phyloP scores from a whole-genome alignment of 2,797 vertebrate genomes.

The Heterohyrax brucei region DNA sequence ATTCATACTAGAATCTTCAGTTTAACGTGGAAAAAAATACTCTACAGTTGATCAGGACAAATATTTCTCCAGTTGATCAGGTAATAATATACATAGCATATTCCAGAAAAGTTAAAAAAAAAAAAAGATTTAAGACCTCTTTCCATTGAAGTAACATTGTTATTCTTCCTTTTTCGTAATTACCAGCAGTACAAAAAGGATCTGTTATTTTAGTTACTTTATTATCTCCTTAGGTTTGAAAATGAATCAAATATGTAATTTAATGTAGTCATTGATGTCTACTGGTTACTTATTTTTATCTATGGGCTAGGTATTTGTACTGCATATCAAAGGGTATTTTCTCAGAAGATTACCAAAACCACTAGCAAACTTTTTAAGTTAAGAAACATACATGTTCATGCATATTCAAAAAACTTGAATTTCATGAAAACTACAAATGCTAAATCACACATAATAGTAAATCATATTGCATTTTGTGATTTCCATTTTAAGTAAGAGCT shows the following conservation, averaged over 20 bases:
- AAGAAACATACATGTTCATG: not conserved
- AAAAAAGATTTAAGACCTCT: not conserved
- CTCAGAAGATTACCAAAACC: constrained; percentile 65
- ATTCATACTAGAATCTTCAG: constrained; percentile 37
- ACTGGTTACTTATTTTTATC: constrained; percentile 58
- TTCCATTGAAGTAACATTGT: not conserved
- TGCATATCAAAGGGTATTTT: constrained; percentile 8
- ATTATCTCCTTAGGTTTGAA: constrained; percentile 28
- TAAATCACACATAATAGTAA: constrained; percentile 37
- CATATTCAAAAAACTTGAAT: constrained; percentile 68
- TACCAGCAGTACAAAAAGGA: constrained; percentile 7
- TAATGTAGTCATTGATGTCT: constrained; percentile 14
- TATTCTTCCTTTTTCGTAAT: constrained; percentile 56
- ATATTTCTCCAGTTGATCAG: not conserved
- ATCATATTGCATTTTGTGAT: constrained; percentile 60
- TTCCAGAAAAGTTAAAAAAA: not conserved
- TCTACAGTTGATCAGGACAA: constrained; percentile 7
- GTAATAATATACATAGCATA: not conserved
- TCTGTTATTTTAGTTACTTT: constrained; percentile 43
- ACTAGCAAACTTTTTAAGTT: constrained; percentile 64
- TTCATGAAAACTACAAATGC: constrained; percentile 38
- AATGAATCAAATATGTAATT: constrained; percentile 40
- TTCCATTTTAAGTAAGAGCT: constrained; percentile 42
- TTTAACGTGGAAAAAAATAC: not conserved
- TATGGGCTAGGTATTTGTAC: constrained; percentile 49